Evolutionary conservation across 2,797 vertebrate genomes (phyloP), one percentile per base, ranked within the genome.

Genomic region (Enteromius argenteus): DNA sequence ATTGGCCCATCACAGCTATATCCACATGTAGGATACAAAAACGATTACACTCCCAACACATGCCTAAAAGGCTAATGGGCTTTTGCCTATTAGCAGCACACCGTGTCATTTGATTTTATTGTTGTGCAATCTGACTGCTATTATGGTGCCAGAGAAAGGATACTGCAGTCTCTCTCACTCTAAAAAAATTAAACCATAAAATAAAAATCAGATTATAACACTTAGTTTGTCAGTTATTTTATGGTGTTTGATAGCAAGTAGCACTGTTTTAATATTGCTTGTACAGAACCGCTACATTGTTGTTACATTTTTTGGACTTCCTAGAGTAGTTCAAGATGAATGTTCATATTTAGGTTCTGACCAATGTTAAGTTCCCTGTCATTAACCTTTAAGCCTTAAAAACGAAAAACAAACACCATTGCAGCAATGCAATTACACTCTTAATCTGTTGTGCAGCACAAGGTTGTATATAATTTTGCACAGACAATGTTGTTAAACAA

Each of bases 1-100:
- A 14, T 32, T 21, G n/a, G 0, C 7, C 30, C 1, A 11, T 75
- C 49, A 74, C 11, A 30, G 87, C 78, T 85, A 88, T 88, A 56
- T 89, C 75, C 44, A 60, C 37, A 72, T 46, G 23, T 49, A 46
- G 69, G n/a, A 46, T 17, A 49, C 3, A 60, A 62, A 30, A 77
- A 77, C 2, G 23, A 77, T 42, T 27, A 11, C n/a, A 27, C 53
- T 58, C n/a, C 35, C 21, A 42, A 27, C 7, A 27, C 53, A 58
- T 19, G 15, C 21, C n/a, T 42, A 39, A 76, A 39, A 27, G 13
- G 21, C 53, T 74, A 53, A 74, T 74, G 35, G 74, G 7, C 21
- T 42, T 76, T 6, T 17, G 35, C 74, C 42, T 76, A 76, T 76
- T 76, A 42, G 35, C 32, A 11, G 53, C 35, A 76, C 35, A 27